phyloP scores from a whole-genome alignment of 2,797 vertebrate species.

The Anisognathus igniventris region DNA sequence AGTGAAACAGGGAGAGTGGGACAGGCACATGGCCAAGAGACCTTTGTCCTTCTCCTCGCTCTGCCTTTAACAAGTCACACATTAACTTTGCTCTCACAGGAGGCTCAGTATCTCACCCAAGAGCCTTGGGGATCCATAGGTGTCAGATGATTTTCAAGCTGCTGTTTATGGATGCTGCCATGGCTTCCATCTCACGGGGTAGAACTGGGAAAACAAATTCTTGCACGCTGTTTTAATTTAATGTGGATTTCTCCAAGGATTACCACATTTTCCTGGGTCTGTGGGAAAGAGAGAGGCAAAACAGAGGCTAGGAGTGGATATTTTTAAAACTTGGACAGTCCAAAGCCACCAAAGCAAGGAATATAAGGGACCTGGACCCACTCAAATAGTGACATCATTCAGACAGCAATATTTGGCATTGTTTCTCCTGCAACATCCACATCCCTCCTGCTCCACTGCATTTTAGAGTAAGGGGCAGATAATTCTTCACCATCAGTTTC shows the following conservation, averaged over 20 bases:
- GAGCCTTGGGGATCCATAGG: background rate
- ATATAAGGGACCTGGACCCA: background rate
- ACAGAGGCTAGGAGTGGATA: background rate
- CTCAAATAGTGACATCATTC: background rate
- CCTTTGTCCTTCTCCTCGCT: background rate
- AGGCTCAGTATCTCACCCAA: background rate
- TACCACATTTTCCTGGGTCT: background rate
- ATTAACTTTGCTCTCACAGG: slow-evolving; percentile 11
- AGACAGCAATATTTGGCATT: background rate
- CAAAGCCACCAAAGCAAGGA: background rate
- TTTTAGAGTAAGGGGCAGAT: background rate
- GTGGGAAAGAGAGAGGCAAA: background rate
- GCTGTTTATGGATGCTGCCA: background rate
- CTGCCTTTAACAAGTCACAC: slow-evolving; percentile 12
- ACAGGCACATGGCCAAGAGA: background rate
- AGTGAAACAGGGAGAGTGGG: background rate
- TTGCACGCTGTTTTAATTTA: background rate
- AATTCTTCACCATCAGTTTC: background rate
- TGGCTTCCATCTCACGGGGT: background rate
- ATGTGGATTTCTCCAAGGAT: background rate
- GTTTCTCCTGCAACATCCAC: background rate
- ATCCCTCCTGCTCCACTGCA: background rate
- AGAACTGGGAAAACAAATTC: background rate
- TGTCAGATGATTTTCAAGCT: background rate
- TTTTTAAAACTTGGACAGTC: background rate